phyloP scores from a whole-genome alignment of 1,140 invertebrate species.

The Planococcus citri region DNA sequence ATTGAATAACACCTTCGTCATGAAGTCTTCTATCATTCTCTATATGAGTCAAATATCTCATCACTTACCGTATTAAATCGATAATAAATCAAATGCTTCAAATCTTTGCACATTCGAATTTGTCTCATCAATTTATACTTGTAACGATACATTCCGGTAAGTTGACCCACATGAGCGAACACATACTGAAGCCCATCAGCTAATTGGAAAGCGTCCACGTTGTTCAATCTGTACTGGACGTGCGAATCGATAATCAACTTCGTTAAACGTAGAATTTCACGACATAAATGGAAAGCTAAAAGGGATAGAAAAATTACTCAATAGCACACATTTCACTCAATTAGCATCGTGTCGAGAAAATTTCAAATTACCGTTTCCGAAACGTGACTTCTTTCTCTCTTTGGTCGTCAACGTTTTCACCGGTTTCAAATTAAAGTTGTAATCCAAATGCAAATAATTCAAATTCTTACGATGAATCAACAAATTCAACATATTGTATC shows the following conservation, averaged over 20 bases:
- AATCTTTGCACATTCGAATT: slow-evolving; percentile 99
- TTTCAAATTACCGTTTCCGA: slow-evolving; percentile 77
- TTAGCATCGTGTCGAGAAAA: background rate
- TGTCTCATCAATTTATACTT: slow-evolving; percentile 99
- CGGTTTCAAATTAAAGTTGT: slow-evolving; percentile 99
- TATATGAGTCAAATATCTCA: slow-evolving; percentile 26
- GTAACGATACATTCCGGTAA: slow-evolving; percentile 99
- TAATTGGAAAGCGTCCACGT: slow-evolving; percentile 97
- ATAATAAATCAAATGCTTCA: slow-evolving; percentile 99
- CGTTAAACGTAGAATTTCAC: slow-evolving; percentile 93
- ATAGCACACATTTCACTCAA: background rate
- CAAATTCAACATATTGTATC: slow-evolving; percentile 99
- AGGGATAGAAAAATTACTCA: slow-evolving; percentile 25
- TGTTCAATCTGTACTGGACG: slow-evolving; percentile 97
- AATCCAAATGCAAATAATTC: slow-evolving; percentile 98
- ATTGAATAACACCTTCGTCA: slow-evolving; percentile 21
- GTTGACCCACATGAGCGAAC: slow-evolving; percentile 97
- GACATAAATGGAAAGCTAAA: slow-evolving; percentile 92
- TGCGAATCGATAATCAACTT: slow-evolving; percentile 98
- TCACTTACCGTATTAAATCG: slow-evolving; percentile 95
- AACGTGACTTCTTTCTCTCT: slow-evolving; percentile 97
- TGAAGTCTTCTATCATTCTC: background rate
- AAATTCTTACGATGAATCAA: slow-evolving; percentile 98
- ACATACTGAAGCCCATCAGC: slow-evolving; percentile 99
- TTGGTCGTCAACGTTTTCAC: slow-evolving; percentile 99